phyloP scores from a whole-genome alignment of 1,140 invertebrate species.

The Lordiphosa clarofinis region DNA sequence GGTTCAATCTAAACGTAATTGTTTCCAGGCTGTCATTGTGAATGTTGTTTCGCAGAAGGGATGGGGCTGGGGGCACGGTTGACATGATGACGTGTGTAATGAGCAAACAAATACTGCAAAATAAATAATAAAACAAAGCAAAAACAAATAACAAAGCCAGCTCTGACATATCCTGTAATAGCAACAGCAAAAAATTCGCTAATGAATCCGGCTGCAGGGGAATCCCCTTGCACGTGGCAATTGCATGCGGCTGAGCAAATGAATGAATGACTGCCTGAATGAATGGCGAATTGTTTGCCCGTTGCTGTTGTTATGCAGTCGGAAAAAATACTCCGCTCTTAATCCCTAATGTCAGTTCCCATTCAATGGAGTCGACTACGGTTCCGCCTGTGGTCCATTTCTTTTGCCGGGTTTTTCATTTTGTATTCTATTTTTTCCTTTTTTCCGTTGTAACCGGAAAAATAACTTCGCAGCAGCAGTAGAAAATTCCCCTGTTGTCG shows the following conservation, averaged over 20 bases:
- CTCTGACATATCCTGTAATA: slow-evolving; percentile 15
- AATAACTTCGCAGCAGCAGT: slow-evolving; percentile 40
- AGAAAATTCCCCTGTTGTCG: slow-evolving; percentile 28
- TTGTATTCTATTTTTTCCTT: slow-evolving; percentile 21
- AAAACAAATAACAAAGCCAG: slow-evolving; percentile 56
- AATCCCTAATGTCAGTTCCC: slow-evolving; percentile 64
- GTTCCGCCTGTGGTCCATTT: slow-evolving; percentile 32
- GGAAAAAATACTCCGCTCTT: slow-evolving; percentile 52
- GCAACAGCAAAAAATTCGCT: slow-evolving; percentile 42
- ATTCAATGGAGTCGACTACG: slow-evolving; percentile 48
- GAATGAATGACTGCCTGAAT: slow-evolving; percentile 51
- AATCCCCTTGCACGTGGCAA: slow-evolving; percentile 43
- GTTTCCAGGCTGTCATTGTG: slow-evolving; percentile 6
- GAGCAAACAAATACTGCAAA: slow-evolving; percentile 52
- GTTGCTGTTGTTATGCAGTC: slow-evolving; percentile 17
- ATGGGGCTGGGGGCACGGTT: slow-evolving; percentile 38
- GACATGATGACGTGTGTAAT: slow-evolving; percentile 65
- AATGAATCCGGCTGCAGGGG: slow-evolving; percentile 50
- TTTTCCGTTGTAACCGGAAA: slow-evolving; percentile 40
- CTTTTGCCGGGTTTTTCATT: slow-evolving; percentile 40
- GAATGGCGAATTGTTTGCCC: slow-evolving; percentile 41
- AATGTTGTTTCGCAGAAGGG: not conserved
- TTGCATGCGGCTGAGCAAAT: slow-evolving; percentile 41
- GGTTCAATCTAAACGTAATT: slow-evolving; percentile 5
- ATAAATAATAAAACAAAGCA: slow-evolving; percentile 8